Evolutionary conservation across 2,113 vertebrate species (phyloP).

Genomic region (Boulengeromyrus knoepffleri): DNA sequence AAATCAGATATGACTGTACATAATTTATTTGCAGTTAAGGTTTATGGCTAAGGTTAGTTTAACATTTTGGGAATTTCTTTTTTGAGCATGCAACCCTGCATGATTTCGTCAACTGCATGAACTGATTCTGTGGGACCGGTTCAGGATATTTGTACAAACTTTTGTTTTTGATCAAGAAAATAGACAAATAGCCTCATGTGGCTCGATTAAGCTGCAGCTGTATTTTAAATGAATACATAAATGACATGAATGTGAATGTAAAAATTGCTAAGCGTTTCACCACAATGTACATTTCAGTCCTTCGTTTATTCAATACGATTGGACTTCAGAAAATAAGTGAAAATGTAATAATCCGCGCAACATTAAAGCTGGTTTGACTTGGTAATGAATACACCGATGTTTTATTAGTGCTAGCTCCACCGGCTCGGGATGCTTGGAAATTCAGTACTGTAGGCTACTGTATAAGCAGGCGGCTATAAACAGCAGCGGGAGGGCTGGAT

Average conservation of each 20-base stretch:
- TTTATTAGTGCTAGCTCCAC: not conserved
- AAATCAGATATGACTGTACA: not conserved
- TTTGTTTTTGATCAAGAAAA: not conserved
- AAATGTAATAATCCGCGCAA: not conserved
- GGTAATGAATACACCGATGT: not conserved
- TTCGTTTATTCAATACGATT: not conserved
- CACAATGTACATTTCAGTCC: not conserved
- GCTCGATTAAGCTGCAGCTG: not conserved
- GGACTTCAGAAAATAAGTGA: not conserved
- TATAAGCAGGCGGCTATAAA: constrained; percentile 16
- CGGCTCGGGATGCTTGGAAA: not conserved
- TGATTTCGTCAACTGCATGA: not conserved
- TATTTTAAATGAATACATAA: not conserved
- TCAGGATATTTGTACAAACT: not conserved
- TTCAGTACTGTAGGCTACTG: constrained; percentile 12
- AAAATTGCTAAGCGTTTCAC: not conserved
- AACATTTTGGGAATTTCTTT: not conserved
- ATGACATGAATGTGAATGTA: not conserved
- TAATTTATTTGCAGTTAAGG: not conserved
- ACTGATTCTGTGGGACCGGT: not conserved
- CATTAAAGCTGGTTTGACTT: not conserved
- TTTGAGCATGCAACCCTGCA: not conserved
- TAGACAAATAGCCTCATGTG: not conserved
- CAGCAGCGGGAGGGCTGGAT: constrained; percentile 31
- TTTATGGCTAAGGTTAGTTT: not conserved